Conservation (phyloP, 2,797 vertebrate genomes). For the Sebastes oblongus region DNA sequence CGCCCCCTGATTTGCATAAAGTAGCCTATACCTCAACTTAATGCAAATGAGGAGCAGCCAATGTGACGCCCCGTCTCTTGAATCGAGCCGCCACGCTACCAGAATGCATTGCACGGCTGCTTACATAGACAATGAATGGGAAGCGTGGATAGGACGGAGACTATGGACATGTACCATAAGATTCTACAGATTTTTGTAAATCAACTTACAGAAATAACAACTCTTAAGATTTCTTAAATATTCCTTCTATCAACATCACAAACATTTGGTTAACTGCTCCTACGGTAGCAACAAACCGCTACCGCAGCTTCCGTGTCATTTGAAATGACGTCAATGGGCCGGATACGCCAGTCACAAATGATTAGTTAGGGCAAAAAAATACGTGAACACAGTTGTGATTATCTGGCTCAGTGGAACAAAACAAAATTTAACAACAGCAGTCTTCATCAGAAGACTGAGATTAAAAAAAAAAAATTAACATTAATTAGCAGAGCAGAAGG, state of each 20-base stretch:
- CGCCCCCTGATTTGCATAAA: too few species aligned
- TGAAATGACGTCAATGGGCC: not conserved
- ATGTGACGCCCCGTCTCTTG: too few species aligned
- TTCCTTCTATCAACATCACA: not conserved
- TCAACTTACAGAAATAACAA: not conserved
- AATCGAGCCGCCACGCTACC: too few species aligned
- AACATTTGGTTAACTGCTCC: not conserved
- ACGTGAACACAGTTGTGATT: not conserved
- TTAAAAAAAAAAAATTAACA: not conserved
- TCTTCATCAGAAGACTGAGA: not conserved
- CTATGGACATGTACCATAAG: too few species aligned
- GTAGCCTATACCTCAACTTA: too few species aligned
- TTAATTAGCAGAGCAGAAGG: not conserved
- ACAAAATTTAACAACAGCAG: not conserved
- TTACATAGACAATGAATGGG: too few species aligned
- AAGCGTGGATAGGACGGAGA: too few species aligned
- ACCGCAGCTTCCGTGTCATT: not conserved
- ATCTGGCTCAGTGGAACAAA: not conserved
- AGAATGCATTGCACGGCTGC: too few species aligned
- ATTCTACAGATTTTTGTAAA: not conserved
- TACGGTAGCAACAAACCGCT: not conserved
- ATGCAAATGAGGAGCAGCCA: too few species aligned
- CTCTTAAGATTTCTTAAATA: too few species aligned
- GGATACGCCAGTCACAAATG: too few species aligned
- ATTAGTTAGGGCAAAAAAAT: not conserved